Evolutionary conservation across 2,797 vertebrate genomes (phyloP), one percentile per base, ranked within the genome.

Genomic region (Sciaenops ocellatus): DNA sequence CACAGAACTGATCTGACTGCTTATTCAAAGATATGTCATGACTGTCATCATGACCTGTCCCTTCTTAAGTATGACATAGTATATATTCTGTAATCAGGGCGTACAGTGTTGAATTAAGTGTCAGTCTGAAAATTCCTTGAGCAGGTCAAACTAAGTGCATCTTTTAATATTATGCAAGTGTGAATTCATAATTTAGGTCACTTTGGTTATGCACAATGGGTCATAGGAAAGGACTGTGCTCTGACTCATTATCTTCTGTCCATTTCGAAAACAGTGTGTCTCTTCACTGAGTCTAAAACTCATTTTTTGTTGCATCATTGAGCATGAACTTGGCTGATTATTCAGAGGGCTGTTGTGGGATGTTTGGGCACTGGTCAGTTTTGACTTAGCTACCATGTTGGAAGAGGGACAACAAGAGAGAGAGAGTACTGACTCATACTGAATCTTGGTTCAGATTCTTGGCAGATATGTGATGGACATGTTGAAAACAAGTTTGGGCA

Each of bases 301-400:
- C 6, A 26, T 67, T 69, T 50, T 50, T 46, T 77, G 61, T 38
- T 74, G 64, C 41, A 52, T 66, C 47, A 67, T 52, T 57, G 48
- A 30, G 44, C 63, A 47, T 69, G 52, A 70, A 78, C 64, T 42
- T 42, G 34, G 70, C 18, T 44, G 50, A 42, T 79, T 24, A 81
- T 47, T 34, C 22, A 62, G 56, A 64, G 20, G 69, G 10, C 17
- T 18, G 0, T 1, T 50, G 28, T 18, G 30, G 47, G 28, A 42
- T 41, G 34, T 47, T 46, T 34, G 47, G 50, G 9, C 46, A 18
- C 24, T 17, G 7, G 16, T 48, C 6, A 9, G 17, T 62, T 44
- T 59, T 16, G 9, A 51, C 57, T 38, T 63, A 1, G 12, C 28
- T 16, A 30, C 10, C n/a, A 12, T 28, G 41, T 34, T 69, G 47